These are phyloP conservation scores for Irena cyanogastra DNA, from an alignment of 2,113 vertebrate species.

Conservation along the genomic window DNA sequence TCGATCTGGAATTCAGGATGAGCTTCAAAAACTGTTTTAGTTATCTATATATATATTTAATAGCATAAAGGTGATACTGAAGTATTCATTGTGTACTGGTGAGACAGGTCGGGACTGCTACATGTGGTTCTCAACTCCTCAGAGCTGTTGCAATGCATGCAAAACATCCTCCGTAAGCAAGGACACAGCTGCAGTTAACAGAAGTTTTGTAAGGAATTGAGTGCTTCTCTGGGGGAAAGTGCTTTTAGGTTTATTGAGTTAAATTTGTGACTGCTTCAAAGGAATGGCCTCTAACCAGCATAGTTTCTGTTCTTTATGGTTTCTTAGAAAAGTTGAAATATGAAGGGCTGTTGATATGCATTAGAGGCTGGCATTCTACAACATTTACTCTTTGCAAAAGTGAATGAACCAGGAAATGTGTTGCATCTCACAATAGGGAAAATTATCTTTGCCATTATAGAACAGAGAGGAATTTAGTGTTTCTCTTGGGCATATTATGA, in stretches of 20 bases:
- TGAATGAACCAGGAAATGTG: not conserved
- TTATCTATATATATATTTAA: not conserved
- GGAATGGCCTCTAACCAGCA: not conserved
- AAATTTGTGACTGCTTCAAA: not conserved
- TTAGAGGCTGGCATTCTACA: not conserved
- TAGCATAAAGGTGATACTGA: not conserved
- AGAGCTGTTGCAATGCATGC: not conserved
- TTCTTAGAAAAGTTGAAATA: not conserved
- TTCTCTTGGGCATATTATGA: constrained; percentile 14
- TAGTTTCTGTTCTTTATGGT: not conserved
- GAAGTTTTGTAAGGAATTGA: not conserved
- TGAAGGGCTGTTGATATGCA: not conserved
- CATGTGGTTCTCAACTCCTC: not conserved
- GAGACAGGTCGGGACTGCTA: not conserved
- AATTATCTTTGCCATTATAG: not conserved
- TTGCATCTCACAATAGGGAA: not conserved
- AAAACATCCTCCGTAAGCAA: not conserved
- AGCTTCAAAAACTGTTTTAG: not conserved
- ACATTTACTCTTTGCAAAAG: not conserved
- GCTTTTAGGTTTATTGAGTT: not conserved
- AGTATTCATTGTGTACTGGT: not conserved
- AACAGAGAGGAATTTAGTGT: not conserved
- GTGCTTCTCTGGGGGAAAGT: not conserved
- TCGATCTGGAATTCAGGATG: not conserved
- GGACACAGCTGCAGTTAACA: not conserved